Evolutionary conservation across 2,888 invertebrate genomes (phyloP), one percentile per base, ranked within the genome.

Genomic region (Heteromurus nitidus): DNA sequence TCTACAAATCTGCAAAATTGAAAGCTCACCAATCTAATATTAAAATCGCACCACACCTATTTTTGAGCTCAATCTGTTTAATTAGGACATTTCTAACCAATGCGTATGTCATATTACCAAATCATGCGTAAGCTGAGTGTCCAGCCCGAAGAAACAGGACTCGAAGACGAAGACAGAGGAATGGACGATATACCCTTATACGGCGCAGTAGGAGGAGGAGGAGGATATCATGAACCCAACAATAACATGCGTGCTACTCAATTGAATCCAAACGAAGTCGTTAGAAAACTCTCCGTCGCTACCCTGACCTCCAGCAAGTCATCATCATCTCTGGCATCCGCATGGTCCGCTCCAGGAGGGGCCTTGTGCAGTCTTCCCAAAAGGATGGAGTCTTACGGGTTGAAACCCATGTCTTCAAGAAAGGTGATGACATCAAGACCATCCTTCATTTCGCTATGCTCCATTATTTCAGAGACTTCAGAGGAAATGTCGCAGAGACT

Each of bases 381-480:
- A 60, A 18, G 62, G 22, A 20, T 30, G 30, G 58, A 53, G 50
- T 36, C 11, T 9, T 58, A 22, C 22, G 58, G 36, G 16, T 18
- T 73, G 62, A 31, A 65, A 18, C 74, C 74, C 47, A 73, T 47
- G 13, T 36, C 36, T 16, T 22, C 60, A 2, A 44, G 67, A 22
- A 42, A n/a, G 26, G 44, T 62, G 18, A 82, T 82, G 75, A 68
- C 75, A 3, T 76, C 75, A 11, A 24, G 81, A 22, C 81, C 81
- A 20, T 82, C 81, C 7, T 82, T 82, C 31, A 70, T 82, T 16
- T 82, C 81, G 2, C 36, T 82, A 18, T 75, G 75, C 67, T 75
- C 75, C 3, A 82, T 82, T 26, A 76, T 75, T 16, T 82, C 81
- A 26, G 81, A 82, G 30, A 75, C 75, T 3, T 55, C 75, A 1